phyloP scores from a whole-genome alignment of 2,888 invertebrate genomes.

The Torymus texanus region DNA sequence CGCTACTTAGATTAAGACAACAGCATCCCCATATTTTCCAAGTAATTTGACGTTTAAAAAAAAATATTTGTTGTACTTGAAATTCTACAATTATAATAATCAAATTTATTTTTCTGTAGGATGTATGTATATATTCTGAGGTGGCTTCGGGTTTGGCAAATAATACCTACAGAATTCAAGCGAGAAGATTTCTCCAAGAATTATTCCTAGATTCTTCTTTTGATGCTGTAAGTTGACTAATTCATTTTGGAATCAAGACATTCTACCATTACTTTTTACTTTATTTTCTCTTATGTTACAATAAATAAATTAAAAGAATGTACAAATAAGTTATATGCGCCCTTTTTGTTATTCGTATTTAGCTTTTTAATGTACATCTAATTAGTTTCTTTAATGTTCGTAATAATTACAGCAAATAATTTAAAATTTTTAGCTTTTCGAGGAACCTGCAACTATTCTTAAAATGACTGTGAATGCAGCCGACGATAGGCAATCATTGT shows the following conservation, averaged over 20 bases:
- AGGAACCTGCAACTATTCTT: conserved; percentile 69
- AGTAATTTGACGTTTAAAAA: conserved; percentile 52
- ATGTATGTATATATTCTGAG: conserved; percentile 95
- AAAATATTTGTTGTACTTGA: conserved; percentile 26
- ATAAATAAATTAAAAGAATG: background rate
- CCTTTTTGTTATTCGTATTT: background rate
- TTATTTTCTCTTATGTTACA: conserved; percentile 4
- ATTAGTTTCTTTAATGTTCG: too few relatives aligned
- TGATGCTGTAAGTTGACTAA: conserved; percentile 76
- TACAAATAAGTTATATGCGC: too few relatives aligned
- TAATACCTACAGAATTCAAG: conserved; percentile 87
- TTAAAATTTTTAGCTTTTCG: conserved; percentile 68
- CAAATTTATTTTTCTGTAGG: conserved; percentile 75
- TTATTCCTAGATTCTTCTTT: conserved; percentile 91
- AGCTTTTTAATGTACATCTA: background rate
- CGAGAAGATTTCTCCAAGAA: conserved; percentile 93
- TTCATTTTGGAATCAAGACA: conserved; percentile 4
- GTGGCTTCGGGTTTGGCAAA: conserved; percentile 87
- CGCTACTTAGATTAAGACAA: conserved; percentile 85
- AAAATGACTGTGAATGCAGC: conserved; percentile 46
- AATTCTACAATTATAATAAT: background rate
- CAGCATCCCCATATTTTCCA: conserved; percentile 83
- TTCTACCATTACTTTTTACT: background rate
- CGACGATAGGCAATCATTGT: conserved; percentile 36
- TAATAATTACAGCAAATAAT: background rate